Evolutionary conservation across 2,888 invertebrate genomes (phyloP).

Genomic region (Imbricaverruca yamaguchii): DNA sequence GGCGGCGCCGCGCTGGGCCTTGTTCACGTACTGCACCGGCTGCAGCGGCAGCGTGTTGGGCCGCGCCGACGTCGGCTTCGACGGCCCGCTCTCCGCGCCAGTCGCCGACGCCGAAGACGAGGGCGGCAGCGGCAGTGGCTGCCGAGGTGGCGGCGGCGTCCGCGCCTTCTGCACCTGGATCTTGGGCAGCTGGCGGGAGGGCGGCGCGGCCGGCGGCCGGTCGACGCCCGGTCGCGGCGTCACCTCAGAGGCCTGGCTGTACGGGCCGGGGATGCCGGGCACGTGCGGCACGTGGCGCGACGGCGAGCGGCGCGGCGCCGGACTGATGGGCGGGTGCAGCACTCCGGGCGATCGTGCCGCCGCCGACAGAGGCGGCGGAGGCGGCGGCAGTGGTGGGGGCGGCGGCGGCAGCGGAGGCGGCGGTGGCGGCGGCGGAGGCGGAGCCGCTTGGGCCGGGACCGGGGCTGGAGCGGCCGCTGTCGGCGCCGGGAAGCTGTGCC

Average conservation of each 20-base stretch:
- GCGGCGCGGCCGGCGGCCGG: not conserved
- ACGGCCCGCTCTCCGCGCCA: not conserved
- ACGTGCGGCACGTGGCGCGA: conserved; percentile 18
- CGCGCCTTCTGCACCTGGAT: conserved; percentile 1
- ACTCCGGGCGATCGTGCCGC: not conserved
- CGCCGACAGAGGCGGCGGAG: not conserved
- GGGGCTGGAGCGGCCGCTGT: not conserved
- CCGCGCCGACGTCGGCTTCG: not conserved
- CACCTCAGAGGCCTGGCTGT: conserved; percentile 22
- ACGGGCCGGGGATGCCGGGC: conserved; percentile 25
- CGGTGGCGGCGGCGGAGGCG: not conserved
- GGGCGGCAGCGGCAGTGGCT: not conserved
- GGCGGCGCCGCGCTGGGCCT: conserved; percentile 8
- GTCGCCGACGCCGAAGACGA: not conserved
- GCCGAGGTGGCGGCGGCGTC: not conserved
- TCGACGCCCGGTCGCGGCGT: conserved; percentile 9
- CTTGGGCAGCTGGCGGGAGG: conserved; percentile 2
- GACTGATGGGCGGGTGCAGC: not conserved
- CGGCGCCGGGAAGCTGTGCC: not conserved
- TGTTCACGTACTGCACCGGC: conserved; percentile 19
- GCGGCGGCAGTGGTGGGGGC: not conserved
- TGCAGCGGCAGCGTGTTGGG: not conserved
- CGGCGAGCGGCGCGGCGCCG: conserved; percentile 4
- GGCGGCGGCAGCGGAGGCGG: not conserved
- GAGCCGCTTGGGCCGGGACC: not conserved